Conservation (phyloP, 1,140 invertebrate genomes). For the Ruditapes philippinarum region DNA sequence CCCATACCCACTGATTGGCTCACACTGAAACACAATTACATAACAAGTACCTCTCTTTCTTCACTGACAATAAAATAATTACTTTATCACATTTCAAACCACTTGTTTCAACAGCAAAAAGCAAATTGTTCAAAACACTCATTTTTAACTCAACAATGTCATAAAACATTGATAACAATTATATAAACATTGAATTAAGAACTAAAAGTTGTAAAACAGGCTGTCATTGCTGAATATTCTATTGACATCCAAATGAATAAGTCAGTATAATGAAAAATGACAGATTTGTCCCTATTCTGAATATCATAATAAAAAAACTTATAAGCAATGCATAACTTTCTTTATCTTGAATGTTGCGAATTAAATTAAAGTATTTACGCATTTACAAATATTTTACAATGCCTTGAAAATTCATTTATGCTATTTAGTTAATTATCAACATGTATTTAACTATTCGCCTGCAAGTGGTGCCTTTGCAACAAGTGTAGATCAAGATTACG, state of each 20-base stretch:
- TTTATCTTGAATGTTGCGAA: too few species aligned
- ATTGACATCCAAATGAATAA: background rate
- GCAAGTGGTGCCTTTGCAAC: too few species aligned
- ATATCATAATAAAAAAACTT: too few species aligned
- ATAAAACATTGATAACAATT: background rate
- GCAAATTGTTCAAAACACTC: background rate
- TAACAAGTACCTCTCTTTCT: background rate
- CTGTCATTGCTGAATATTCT: background rate
- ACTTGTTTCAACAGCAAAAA: background rate
- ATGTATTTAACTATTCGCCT: too few species aligned
- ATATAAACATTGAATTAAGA: background rate
- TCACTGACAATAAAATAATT: too few species aligned
- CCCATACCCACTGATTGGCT: conserved; percentile 98
- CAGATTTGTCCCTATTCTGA: background rate
- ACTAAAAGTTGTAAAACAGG: background rate
- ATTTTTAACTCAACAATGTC: background rate
- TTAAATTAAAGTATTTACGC: too few species aligned
- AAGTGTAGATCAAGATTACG: too few species aligned
- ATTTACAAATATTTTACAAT: too few species aligned
- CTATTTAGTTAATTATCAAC: too few species aligned
- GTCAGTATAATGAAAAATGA: background rate
- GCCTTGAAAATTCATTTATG: too few species aligned
- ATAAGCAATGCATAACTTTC: too few species aligned
- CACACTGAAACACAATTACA: conserved; percentile 91
- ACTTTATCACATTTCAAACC: too few species aligned